Evolutionary conservation across 1,140 invertebrate species (phyloP).

Genomic region (Drosophila littoralis): DNA sequence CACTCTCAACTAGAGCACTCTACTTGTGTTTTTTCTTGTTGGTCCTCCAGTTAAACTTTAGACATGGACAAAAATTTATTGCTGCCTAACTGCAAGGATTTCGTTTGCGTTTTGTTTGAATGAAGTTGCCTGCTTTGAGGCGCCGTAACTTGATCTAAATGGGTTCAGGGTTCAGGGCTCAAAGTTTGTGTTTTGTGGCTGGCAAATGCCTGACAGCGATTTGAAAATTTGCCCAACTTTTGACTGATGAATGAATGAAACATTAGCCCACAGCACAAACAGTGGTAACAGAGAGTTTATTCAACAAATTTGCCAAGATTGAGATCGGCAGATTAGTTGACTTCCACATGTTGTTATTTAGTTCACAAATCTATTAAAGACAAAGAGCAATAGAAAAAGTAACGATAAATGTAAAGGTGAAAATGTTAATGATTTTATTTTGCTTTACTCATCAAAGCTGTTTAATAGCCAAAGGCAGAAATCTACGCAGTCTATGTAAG

Average conservation of each 20-base stretch:
- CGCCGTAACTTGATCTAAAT: slow-evolving; percentile 48
- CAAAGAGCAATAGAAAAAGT: too few relatives aligned
- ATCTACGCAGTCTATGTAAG: too few relatives aligned
- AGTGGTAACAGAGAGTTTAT: background rate
- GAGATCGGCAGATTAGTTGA: slow-evolving; percentile 13
- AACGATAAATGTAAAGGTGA: too few relatives aligned
- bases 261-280: background rate
- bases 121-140: slow-evolving; percentile 47
- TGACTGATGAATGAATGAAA: slow-evolving; percentile 42
- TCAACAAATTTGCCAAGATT: slow-evolving; percentile 23
- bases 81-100: slow-evolving; percentile 56
- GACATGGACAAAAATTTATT: slow-evolving; percentile 76
- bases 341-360: background rate
- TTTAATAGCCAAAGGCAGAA: too few relatives aligned
- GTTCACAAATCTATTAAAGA: too few relatives aligned
- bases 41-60: slow-evolving; percentile 67
- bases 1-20: too few relatives aligned
- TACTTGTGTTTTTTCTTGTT: background rate
- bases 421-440: too few relatives aligned
- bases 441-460: too few relatives aligned
- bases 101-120: slow-evolving; percentile 42
- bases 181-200: slow-evolving; percentile 41
- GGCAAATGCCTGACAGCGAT: slow-evolving; percentile 44
- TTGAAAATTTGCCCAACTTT: slow-evolving; percentile 34
- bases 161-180: slow-evolving; percentile 21